Percentiles rank a stretch among this genome's conserved stretches.
These are phyloP conservation scores for Beaufortia kweichowensis DNA, from an alignment of 2,113 vertebrate genomes.

Conservation along the genomic window DNA sequence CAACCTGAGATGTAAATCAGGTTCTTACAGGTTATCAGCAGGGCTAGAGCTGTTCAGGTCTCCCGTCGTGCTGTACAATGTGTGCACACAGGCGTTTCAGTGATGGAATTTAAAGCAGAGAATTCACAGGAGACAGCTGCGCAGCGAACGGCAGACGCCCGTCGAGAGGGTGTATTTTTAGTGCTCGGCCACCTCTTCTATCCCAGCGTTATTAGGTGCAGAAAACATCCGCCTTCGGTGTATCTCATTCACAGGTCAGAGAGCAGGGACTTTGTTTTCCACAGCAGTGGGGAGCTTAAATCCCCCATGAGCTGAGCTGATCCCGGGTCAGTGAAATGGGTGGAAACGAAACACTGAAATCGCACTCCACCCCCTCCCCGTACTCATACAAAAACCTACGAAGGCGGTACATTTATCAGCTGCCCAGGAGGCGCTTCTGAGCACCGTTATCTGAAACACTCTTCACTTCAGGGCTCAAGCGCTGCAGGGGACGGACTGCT, in stretches of 20 bases:
- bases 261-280: constrained; percentile 50
- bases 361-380: background rate
- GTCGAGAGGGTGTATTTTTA: constrained; percentile 41
- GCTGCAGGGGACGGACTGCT: background rate
- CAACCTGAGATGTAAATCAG: constrained; percentile 16
- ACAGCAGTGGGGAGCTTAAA: constrained; percentile 31
- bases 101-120: constrained; percentile 49
- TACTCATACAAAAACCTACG: background rate
- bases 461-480: background rate
- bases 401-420: constrained; percentile 27
- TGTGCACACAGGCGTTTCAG: constrained; percentile 40
- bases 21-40: constrained; percentile 26
- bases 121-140: constrained; percentile 27
- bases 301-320: constrained; percentile 33
- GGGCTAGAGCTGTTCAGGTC: constrained; percentile 21
- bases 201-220: constrained; percentile 44
- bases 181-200: constrained; percentile 37
- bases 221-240: constrained; percentile 29
- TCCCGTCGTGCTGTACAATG: constrained; percentile 17
- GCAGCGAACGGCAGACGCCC: constrained; percentile 12
- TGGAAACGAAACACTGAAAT: background rate
- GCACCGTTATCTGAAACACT: background rate
- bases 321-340: constrained; percentile 13
- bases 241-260: constrained; percentile 50
- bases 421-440: background rate